A percentile compares a stretch with the other conserved stretches of the same genome.
Evolutionary conservation across 92 coral and sea anemone species (phyloP).

Genomic region (Muricea muricata): DNA sequence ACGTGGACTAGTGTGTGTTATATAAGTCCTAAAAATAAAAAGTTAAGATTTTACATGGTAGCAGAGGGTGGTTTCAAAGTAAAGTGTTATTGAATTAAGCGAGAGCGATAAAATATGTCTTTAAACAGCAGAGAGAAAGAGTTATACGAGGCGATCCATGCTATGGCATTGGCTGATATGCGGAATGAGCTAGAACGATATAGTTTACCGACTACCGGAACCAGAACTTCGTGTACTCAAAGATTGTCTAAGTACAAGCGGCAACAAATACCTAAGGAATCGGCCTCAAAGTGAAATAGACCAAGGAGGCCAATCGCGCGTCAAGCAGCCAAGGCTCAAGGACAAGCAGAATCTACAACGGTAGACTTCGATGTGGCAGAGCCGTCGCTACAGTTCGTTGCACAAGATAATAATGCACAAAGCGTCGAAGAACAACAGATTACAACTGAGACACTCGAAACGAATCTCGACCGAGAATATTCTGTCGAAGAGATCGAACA

Average conservation of each 20-base stretch:
- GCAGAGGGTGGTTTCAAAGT: no score
- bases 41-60: no score
- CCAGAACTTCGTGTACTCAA: not conserved
- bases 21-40: no score
- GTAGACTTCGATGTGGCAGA: not conserved
- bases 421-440: not conserved
- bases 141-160: no score
- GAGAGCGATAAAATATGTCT: no score
- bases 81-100: no score
- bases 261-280: not conserved
- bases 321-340: not conserved
- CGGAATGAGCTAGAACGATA: no score
- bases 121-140: no score
- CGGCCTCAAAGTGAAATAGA: not conserved
- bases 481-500: not conserved
- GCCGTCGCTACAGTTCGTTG: no score
- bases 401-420: not conserved
- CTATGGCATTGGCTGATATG: not conserved
- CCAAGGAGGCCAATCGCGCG: not conserved
- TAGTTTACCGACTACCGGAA: not conserved
- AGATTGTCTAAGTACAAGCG: not conserved
- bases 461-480: not conserved
- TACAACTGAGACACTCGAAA: not conserved
- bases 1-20: no score
- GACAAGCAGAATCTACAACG: not conserved